Base-by-base conservation (phyloP, 2,888 invertebrate species). In the Arctia plantaginis region DNA sequence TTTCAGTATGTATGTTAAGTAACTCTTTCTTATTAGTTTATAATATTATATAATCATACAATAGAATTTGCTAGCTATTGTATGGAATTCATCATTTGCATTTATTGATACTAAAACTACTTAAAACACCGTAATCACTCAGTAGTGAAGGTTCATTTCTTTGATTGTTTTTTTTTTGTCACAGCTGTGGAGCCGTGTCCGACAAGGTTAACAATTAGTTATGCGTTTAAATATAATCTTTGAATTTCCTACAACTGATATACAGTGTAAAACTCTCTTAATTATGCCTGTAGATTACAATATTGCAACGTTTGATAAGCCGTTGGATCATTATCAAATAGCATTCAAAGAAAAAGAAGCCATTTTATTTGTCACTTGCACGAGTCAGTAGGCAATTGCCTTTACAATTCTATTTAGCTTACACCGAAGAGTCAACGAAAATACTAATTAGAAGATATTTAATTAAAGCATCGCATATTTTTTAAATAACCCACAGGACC, bases 121-220 rank as follows among this genome's bases (percentile, higher is more conserved):
- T 66, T 39, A 59, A 55, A 47, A 66, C 55, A 69, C 82, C 41
- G 69, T 77, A 87, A 82, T 81, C 87, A 88, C 71, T 89, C 83
- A 80, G 65, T 85, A 80, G 89, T 89, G 92, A 92, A 91, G 91
- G 91, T 89, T 89, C 65, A 80, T 86, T 89, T 89, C 89, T 90
- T 91, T 86, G 85, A 85, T 87, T 82, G 84, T 82, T 87, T 87
- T 89, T 89, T 89, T 82, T 80, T 73, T 73, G 62, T 77, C 78
- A 76, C 65, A 70, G 68, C 68, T 67, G 68, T 74, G 79, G 79
- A 77, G 69, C 81, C 89, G 90, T 88, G 80, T 82, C 86, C 69
- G 80, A 84, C 91, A 90, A 92, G 93, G 92, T 88, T 89, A 85
- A 30, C 77, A 82, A 89, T 92, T 92, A 66, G 90, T 44, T 83